These are phyloP conservation scores for Eulacestoma nigropectus DNA, from an alignment of 2,113 vertebrate species.

Conservation along the genomic window DNA sequence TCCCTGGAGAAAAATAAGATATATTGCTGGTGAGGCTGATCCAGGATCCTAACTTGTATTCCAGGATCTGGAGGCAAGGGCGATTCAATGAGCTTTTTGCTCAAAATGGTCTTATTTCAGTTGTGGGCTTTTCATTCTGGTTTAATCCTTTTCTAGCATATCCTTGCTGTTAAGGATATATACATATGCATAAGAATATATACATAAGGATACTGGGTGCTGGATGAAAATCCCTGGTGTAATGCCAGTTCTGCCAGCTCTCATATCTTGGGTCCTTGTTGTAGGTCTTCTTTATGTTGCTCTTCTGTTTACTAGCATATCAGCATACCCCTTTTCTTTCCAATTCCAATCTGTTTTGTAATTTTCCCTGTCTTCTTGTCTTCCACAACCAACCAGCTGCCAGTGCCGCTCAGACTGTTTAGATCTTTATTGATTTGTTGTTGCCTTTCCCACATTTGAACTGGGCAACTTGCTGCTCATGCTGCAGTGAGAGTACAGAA, in stretches of 20 bases:
- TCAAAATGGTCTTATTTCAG: neutral
- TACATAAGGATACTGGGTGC: neutral
- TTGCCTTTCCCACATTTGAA: neutral
- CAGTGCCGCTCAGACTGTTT: neutral
- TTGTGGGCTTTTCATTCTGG: neutral
- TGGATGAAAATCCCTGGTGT: neutral
- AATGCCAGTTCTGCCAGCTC: neutral
- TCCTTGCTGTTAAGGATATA: neutral
- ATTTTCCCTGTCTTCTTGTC: neutral
- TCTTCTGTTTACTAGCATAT: neutral
- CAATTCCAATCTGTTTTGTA: neutral
- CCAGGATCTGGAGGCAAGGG: neutral
- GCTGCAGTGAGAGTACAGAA: neutral
- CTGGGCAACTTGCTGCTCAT: neutral
- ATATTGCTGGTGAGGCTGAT: neutral
- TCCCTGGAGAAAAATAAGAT: neutral
- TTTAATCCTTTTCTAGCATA: neutral
- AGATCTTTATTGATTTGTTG: neutral
- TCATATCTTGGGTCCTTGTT: neutral
- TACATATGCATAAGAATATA: no score
- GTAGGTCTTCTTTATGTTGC: neutral
- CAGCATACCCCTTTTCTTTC: neutral
- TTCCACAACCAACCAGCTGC: neutral
- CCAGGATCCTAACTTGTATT: neutral
- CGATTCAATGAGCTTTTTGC: neutral